Evolutionary conservation across 2,797 vertebrate species (phyloP).

Genomic region (Tachyglossus aculeatus): DNA sequence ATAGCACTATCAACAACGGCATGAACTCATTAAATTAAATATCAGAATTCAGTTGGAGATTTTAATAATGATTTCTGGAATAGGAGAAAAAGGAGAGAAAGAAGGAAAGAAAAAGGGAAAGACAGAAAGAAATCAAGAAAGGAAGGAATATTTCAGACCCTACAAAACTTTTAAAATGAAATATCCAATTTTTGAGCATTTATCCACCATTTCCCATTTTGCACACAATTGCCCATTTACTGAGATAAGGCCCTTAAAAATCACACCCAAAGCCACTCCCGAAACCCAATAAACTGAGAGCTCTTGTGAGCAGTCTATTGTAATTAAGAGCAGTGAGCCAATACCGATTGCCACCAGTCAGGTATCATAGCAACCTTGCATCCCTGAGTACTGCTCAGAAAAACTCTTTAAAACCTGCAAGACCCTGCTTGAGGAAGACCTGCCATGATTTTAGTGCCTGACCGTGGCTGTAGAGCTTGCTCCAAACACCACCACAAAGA

Average conservation of each 20-base stretch:
- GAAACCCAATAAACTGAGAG: slow-evolving; percentile 26
- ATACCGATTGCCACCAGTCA: slow-evolving; percentile 58
- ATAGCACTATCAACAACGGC: too few species aligned
- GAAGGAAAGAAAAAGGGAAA: too few species aligned
- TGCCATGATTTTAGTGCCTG: slow-evolving; percentile 51
- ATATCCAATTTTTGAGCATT: neutral
- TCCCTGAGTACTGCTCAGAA: slow-evolving; percentile 56
- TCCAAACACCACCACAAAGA: slow-evolving; percentile 62
- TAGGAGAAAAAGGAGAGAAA: too few species aligned
- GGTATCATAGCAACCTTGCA: slow-evolving; percentile 71
- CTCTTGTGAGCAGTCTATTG: slow-evolving; percentile 14
- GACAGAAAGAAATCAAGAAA: too few species aligned
- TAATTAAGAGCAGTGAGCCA: slow-evolving; percentile 67
- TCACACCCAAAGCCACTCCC: slow-evolving; percentile 27
- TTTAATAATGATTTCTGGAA: too few species aligned
- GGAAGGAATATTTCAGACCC: too few species aligned
- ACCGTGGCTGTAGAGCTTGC: slow-evolving; percentile 65
- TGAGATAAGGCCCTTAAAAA: slow-evolving; percentile 27
- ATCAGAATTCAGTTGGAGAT: neutral
- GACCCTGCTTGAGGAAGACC: slow-evolving; percentile 59
- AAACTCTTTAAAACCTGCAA: slow-evolving; percentile 60
- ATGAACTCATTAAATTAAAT: neutral
- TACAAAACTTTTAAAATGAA: neutral
- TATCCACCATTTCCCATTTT: slow-evolving; percentile 10
- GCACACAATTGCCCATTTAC: slow-evolving; percentile 28